phyloP scores from a whole-genome alignment of 2,113 vertebrate species.

The Bubo bubo region DNA sequence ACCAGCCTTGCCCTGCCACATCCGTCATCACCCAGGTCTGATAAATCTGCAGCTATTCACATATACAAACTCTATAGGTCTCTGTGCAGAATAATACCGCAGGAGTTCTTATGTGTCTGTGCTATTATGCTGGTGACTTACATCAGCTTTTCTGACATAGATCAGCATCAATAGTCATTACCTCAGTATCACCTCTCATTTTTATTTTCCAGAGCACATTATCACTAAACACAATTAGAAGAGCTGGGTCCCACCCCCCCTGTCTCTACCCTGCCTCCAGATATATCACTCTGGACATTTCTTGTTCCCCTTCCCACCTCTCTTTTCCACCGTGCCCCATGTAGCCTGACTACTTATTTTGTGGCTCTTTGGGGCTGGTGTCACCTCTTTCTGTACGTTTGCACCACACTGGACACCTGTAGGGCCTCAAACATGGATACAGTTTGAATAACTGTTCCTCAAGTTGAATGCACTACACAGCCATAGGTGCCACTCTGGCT shows the following conservation, averaged over 20 bases:
- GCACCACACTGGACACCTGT: neutral
- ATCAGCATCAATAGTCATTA: neutral
- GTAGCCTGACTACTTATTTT: neutral
- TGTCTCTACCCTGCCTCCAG: neutral
- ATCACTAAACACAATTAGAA: neutral
- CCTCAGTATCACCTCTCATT: neutral
- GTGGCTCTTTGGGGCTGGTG: neutral
- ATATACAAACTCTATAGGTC: rapidly evolving
- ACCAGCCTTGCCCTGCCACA: neutral
- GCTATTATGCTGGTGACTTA: neutral
- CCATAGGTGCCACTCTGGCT: neutral
- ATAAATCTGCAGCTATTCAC: neutral
- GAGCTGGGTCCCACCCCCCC: neutral
- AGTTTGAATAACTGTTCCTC: neutral
- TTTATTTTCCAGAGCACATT: neutral
- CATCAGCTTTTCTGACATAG: neutral
- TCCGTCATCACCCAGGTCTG: rapidly evolving
- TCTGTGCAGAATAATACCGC: neutral
- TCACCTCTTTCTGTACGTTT: neutral
- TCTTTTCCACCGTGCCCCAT: neutral
- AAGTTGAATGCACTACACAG: neutral
- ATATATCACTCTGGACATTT: neutral
- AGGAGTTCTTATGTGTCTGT: neutral
- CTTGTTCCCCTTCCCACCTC: neutral
- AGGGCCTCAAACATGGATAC: neutral